Evolutionary conservation across 2,797 vertebrate species (phyloP).

Genomic region (Catostomus latipinnis): DNA sequence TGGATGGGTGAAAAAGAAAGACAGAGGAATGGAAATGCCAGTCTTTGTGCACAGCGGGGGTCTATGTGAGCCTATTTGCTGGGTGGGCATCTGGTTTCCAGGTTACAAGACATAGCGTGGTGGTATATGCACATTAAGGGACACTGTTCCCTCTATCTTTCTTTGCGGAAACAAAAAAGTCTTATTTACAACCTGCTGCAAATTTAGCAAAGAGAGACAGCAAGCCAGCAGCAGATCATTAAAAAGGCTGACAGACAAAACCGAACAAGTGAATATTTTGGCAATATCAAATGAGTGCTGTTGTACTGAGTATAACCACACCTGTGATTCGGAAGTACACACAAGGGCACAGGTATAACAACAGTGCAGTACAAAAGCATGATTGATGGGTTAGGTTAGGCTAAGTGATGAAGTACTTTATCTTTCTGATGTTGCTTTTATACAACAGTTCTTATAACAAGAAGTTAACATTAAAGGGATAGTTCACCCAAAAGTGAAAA

Average conservation of each 20-base stretch:
- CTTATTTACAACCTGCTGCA: constrained; percentile 49
- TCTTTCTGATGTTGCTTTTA: too few species aligned
- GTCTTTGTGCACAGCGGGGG: neutral
- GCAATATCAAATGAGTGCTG: too few species aligned
- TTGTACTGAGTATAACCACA: too few species aligned
- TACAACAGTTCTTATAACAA: neutral
- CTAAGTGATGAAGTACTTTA: too few species aligned
- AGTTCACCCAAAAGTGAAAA: too few species aligned
- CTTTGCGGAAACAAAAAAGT: constrained; percentile 35
- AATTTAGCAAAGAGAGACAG: neutral
- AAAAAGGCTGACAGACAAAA: constrained; percentile 11
- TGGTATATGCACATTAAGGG: neutral
- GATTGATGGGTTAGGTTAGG: too few species aligned
- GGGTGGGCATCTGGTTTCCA: constrained; percentile 62
- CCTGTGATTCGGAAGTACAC: too few species aligned
- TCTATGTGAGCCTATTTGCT: constrained; percentile 51
- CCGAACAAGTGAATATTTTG: too few species aligned
- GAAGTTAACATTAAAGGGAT: neutral
- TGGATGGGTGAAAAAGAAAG: constrained; percentile 43
- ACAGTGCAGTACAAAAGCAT: too few species aligned
- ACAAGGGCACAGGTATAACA: too few species aligned
- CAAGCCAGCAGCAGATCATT: constrained; percentile 5
- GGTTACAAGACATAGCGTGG: constrained; percentile 55
- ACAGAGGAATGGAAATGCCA: neutral
- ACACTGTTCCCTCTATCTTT: neutral